Base-by-base conservation (phyloP, 92 coral and sea anemone species). In the Desmophyllum pertusum region DNA sequence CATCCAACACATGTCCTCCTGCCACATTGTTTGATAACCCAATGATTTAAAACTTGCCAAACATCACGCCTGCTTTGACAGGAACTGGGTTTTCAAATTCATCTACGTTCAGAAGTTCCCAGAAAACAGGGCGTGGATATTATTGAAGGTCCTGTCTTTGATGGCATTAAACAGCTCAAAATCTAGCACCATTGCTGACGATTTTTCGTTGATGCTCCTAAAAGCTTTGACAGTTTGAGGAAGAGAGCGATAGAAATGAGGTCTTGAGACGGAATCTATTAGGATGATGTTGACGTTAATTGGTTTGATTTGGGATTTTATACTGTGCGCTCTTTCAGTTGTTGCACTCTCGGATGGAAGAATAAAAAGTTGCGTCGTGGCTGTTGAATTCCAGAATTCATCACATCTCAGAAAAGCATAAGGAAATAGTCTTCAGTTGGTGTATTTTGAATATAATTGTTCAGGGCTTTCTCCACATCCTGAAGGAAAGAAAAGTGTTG, bases 161-260 rank as follows among this genome's bases (percentile, higher is more conserved):
- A 91, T 52, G 55, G 91, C 86, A 45, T 91, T 91, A 45, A 87
- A 87, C 59, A 87, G 81, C 67, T 91, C 91, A 84, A 91, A 91
- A 63, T 91, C 91, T 41, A 91, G 66, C 21, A 91, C 91, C 73
- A 52, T 53, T 72, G 91, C 40, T 41, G 90, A 87, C 35, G 89
- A 75, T 48, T 85, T 81, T 2, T 70, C 61, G 35, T 84, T 85
- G 10, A 91, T 88, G 57, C 67, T 63, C 43, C 89, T 85, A 33
- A 95, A 87, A 15, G 91, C 80, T 66, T 87, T 80, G n/a, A 93
- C 84, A 29, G 95, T 95, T 51, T 87, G 84, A 35, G 95, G 96
- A 0, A 95, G 82, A 13, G 98, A 95, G 39, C 98, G 88, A 78
- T 93, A 93, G 70, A 95, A 92, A 65, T 95, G 96, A 61, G 96